Base-by-base conservation (phyloP, 2,888 invertebrate genomes). In the Orchestes rusci region DNA sequence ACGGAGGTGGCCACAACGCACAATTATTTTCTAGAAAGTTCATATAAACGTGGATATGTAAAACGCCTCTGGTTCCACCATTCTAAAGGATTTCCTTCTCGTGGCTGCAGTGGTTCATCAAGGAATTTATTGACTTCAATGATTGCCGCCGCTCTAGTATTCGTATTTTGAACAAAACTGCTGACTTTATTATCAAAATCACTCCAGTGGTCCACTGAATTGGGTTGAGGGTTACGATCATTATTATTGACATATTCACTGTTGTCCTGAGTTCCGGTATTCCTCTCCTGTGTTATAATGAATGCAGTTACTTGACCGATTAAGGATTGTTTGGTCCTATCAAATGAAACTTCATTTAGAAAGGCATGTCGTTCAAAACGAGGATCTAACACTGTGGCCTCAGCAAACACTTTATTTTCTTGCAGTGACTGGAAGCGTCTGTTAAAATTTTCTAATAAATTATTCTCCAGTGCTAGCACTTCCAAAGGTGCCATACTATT, bases 1-100 rank as follows among this genome's bases (percentile, higher is more conserved):
- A 58, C 58, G 3, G 59, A 60, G 15, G 58, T 59, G 3, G 56
- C 57, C 31, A 52, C 19, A 51, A 43, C 30, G 53, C 54, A 36
- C 55, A 53, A 36, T 59, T 52, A 37, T 39, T 49, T 47, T 33
- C 17, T 40, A 4, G 47, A 31, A 16, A 48, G 18, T 43, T 48
- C 13, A 12, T 15, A 37, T 16, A 48, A 19, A 12, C 27, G 16
- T 3, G 39, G 39, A 19, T 44, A 48, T 32, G 30, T 16, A 15
- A 39, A 5, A 2, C 12, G 4, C n/a, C 38, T 12, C 16, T 29
- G 16, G 12, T 5, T 19, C 50, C 43, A 50, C 44, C 47, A 50
- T 12, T 30, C 20, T 17, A 50, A 36, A n/a, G 50, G 50, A 39
- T 44, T 30, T 10, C 43, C 8, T 12, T 16, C 19, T 38, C 43